These are phyloP conservation scores for crab-eating macaque (Macaca fascicularis) DNA, from an alignment of 2,113 vertebrate genomes.

Conservation along the genomic window DNA sequence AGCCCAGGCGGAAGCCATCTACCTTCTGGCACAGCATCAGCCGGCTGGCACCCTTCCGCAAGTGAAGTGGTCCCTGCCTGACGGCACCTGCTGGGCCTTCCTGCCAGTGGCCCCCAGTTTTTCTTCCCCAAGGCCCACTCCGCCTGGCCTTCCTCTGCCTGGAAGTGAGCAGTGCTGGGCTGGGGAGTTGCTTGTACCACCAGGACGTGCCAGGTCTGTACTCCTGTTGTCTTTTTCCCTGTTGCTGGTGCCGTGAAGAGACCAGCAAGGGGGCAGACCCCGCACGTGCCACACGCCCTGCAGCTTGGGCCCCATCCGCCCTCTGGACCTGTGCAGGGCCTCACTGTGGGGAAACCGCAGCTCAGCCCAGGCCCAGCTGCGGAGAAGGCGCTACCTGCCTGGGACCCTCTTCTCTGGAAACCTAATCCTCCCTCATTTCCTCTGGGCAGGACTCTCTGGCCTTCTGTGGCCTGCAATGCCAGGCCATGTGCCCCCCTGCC, in stretches of 20 bases:
- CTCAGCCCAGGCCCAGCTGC: not conserved
- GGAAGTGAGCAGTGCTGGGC: not conserved
- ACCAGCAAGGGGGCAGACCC: not conserved
- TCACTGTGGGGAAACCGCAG: not conserved
- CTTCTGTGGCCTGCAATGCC: conserved; percentile 34
- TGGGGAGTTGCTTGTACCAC: not conserved
- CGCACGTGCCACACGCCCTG: not conserved
- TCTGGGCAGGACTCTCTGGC: conserved; percentile 43
- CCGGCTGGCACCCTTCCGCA: conserved; percentile 95
- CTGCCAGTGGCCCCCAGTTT: conserved; percentile 72
- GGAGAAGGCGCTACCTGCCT: not conserved
- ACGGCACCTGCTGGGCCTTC: conserved; percentile 89
- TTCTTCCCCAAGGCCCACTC: not conserved
- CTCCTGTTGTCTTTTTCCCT: not conserved
- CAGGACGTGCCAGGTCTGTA: not conserved
- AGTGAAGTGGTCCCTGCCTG: conserved; percentile 80
- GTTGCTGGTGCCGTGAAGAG: not conserved
- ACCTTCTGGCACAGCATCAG: conserved; percentile 99
- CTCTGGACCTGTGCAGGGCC: not conserved
- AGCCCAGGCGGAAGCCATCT: conserved; percentile 95
- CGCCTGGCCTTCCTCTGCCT: conserved; percentile 59
- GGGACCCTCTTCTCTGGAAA: conserved; percentile 38
- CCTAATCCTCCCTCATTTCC: not conserved
- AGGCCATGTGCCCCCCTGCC: conserved; percentile 56
- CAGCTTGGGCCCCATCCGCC: not conserved